Conservation (phyloP, 1,140 invertebrate species). For the Musca vetustissima region DNA sequence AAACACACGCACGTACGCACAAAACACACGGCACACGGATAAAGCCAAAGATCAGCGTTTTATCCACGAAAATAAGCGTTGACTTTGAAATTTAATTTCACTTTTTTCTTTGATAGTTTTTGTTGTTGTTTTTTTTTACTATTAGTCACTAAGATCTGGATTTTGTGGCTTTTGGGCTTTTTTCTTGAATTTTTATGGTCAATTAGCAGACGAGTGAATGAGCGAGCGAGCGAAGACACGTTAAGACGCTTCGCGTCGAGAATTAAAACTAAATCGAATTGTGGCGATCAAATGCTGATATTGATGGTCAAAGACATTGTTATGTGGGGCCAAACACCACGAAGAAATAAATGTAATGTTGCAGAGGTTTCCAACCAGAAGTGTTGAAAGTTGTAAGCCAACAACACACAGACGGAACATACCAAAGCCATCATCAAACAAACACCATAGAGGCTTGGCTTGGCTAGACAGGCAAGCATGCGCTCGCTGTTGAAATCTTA, state of each 20-base stretch:
- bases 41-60: too few species aligned
- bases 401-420: background rate
- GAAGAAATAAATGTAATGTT: background rate
- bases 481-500: too few species aligned
- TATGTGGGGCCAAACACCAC: background rate
- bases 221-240: background rate
- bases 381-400: too few species aligned
- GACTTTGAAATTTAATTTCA: slow-evolving; percentile 10
- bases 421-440: too few species aligned
- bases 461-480: background rate
- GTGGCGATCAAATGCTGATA: slow-evolving; percentile 15
- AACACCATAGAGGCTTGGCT: too few species aligned
- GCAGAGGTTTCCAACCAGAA: background rate
- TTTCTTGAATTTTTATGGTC: background rate
- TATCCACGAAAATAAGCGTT: background rate
- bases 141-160: too few species aligned
- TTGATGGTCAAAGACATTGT: slow-evolving; percentile 10
- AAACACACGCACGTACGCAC: too few species aligned
- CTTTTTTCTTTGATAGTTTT: too few species aligned
- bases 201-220: background rate
- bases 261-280: slow-evolving; percentile 20
- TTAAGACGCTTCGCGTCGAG: slow-evolving; percentile 16
- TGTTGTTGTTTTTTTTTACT: background rate
- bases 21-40: too few species aligned
- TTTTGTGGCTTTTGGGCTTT: too few species aligned